Evolutionary conservation across 2,113 vertebrate species (phyloP).

Genomic region (Poeciliopsis retropinna): DNA sequence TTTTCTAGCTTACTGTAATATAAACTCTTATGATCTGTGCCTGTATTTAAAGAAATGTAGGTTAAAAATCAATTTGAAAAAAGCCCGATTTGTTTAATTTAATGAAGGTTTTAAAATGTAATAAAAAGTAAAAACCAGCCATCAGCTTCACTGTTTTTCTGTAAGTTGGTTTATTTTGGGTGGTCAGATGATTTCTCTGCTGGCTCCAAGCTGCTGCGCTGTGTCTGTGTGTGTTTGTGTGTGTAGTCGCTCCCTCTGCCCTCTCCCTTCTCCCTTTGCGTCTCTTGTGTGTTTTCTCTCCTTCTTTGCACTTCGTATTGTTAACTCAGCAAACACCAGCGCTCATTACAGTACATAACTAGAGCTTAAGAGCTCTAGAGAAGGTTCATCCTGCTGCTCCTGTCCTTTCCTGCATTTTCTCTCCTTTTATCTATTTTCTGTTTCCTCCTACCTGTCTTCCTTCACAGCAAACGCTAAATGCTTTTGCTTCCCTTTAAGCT

Average conservation of each 20-base stretch:
- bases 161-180: neutral
- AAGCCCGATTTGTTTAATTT: no score
- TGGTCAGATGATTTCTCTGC: neutral
- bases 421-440: conserved; percentile 27
- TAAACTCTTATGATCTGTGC: neutral
- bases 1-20: neutral
- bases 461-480: conserved; percentile 21
- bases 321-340: conserved; percentile 62
- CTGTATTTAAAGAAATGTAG: neutral
- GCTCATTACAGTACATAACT: conserved; percentile 57
- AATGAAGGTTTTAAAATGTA: no score
- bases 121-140: no score
- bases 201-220: neutral
- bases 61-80: neutral
- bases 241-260: conserved; percentile 4
- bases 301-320: conserved; percentile 28
- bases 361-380: conserved; percentile 53
- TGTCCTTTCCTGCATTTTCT: neutral
- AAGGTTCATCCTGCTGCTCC: conserved; percentile 32
- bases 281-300: conserved; percentile 24
- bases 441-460: conserved; percentile 7
- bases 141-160: no score
- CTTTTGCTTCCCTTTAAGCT: conserved; percentile 21
- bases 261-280: neutral
- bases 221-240: conserved; percentile 1